A percentile compares a stretch with the other conserved stretches of the same genome.
Conservation (phyloP, 2,888 invertebrate species). For the Linnaemya tessellans region DNA sequence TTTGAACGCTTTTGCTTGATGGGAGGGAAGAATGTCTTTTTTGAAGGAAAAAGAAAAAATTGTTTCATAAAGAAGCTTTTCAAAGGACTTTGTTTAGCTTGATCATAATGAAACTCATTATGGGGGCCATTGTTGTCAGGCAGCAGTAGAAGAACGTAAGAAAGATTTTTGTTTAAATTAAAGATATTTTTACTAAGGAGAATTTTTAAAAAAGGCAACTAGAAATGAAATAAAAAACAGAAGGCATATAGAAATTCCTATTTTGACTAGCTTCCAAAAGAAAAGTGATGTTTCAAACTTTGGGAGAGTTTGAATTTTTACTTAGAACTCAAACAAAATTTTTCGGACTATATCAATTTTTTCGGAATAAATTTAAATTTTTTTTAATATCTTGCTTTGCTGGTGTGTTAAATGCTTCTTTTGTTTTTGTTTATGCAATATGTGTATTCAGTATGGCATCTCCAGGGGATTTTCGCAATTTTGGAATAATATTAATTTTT, state of each 20-base stretch:
- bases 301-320: no score
- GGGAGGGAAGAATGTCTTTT: not conserved
- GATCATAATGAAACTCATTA: conserved; percentile 21
- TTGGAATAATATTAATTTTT: no score
- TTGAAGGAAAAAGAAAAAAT: not conserved
- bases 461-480: no score
- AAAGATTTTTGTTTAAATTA: not conserved
- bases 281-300: no score
- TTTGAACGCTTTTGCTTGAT: conserved; percentile 42
- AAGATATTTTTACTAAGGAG: not conserved
- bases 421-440: no score
- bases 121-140: conserved; percentile 43
- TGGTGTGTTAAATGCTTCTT: no score
- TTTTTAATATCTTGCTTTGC: no score
- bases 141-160: not conserved
- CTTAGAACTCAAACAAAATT: no score
- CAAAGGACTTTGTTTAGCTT: conserved; percentile 23
- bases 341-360: no score
- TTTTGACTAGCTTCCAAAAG: not conserved
- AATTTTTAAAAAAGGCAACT: not conserved
- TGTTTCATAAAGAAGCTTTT: conserved; percentile 1
- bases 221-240: no score
- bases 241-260: not conserved
- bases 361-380: no score
- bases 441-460: no score